Conservation (phyloP, 2,113 vertebrate species). For the Cettia cetti region DNA sequence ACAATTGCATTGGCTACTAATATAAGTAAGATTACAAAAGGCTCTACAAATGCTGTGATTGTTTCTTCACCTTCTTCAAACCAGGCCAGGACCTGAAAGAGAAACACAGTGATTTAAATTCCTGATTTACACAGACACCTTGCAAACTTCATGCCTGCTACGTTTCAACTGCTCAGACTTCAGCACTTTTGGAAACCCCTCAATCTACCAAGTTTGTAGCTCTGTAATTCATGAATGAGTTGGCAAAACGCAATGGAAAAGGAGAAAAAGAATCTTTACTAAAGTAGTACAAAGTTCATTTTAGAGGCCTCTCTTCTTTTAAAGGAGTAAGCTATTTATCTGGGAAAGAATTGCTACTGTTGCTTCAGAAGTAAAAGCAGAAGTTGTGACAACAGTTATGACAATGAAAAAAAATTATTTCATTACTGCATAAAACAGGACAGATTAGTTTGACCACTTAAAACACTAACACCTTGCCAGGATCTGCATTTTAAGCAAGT, state of each 20-base stretch:
- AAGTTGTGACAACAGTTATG: not conserved
- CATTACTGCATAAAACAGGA: not conserved
- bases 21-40: conserved; percentile 98
- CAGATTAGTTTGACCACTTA: not conserved
- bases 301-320: not conserved
- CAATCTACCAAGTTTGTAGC: not conserved
- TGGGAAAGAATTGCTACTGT: not conserved
- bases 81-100: conserved; percentile 94
- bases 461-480: not conserved
- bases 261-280: not conserved
- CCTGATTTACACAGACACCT: not conserved
- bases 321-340: not conserved
- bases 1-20: conserved; percentile 98
- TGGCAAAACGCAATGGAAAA: conserved; percentile 22
- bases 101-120: conserved; percentile 6
- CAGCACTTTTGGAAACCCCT: not conserved
- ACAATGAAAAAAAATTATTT: not conserved
- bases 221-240: not conserved
- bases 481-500: not conserved
- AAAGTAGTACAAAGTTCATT: conserved; percentile 18
- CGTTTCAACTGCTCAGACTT: not conserved
- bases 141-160: not conserved
- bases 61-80: conserved; percentile 99
- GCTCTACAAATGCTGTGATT: conserved; percentile 97
- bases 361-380: not conserved